phyloP scores from a whole-genome alignment of 2,797 vertebrate genomes.

The Arrhamphus sclerolepis region DNA sequence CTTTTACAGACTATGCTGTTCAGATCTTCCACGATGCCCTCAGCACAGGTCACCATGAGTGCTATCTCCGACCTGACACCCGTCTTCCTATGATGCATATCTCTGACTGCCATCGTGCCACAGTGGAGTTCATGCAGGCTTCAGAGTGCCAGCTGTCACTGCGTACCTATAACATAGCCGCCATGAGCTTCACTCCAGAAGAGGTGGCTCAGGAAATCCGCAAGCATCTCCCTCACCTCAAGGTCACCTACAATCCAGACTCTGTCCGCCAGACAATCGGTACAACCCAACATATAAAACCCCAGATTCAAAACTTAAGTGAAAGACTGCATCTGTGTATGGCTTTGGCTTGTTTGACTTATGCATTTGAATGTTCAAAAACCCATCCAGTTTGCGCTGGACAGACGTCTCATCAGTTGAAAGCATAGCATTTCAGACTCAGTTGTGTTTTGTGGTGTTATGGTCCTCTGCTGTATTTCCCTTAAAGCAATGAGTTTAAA shows the following conservation, averaged over 20 bases:
- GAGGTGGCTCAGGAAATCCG: slow-evolving; percentile 81
- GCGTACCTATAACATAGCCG: slow-evolving; percentile 85
- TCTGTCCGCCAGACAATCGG: slow-evolving; percentile 81
- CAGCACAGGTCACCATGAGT: slow-evolving; percentile 80
- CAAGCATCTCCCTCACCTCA: slow-evolving; percentile 81
- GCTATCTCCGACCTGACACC: slow-evolving; percentile 82
- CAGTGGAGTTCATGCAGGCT: slow-evolving; percentile 83
- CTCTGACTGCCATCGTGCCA: slow-evolving; percentile 85
- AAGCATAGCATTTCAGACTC: too few relatives aligned
- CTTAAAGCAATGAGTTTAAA: not conserved
- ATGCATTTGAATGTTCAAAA: too few relatives aligned
- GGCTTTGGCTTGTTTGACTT: too few relatives aligned
- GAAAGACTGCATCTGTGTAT: not conserved
- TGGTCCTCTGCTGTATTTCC: too few relatives aligned
- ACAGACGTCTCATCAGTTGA: too few relatives aligned
- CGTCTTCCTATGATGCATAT: slow-evolving; percentile 87
- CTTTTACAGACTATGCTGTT: slow-evolving; percentile 81
- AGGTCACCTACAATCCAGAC: slow-evolving; percentile 82
- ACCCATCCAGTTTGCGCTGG: too few relatives aligned
- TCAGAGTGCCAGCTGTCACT: slow-evolving; percentile 77
- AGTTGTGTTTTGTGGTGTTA: too few relatives aligned
- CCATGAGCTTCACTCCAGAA: slow-evolving; percentile 85
- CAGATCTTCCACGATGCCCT: slow-evolving; percentile 85
- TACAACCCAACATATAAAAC: slow-evolving; percentile 41
- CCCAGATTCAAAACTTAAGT: not conserved